phyloP scores from a whole-genome alignment of 2,888 invertebrate genomes.

The Troides aeacus region DNA sequence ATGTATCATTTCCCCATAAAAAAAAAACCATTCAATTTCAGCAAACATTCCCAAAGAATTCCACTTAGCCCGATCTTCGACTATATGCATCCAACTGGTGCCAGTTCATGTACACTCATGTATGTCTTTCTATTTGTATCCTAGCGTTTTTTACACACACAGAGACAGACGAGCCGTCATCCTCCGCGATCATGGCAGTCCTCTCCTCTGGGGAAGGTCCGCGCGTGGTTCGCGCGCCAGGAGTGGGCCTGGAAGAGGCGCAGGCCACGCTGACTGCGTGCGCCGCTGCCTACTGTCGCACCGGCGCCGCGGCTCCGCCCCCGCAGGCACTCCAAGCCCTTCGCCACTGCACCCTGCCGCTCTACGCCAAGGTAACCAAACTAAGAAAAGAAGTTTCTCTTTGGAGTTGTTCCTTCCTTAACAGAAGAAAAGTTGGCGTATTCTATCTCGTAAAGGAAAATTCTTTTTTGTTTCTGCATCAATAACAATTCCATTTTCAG shows the following conservation, averaged over 20 bases:
- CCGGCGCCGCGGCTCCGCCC: constrained; percentile 80
- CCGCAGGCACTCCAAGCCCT: constrained; percentile 81
- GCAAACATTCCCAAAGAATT: too few species aligned
- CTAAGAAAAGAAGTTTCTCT: neutral
- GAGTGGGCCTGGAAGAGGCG: constrained; percentile 68
- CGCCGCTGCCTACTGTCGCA: constrained; percentile 66
- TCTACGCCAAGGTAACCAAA: constrained; percentile 83
- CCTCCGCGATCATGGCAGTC: constrained; percentile 75
- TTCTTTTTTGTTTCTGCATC: too few species aligned
- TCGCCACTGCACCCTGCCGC: constrained; percentile 83
- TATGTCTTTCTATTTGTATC: too few species aligned
- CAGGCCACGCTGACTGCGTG: constrained; percentile 64
- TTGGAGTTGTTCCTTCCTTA: too few species aligned
- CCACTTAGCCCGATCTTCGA: too few species aligned
- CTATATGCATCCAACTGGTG: too few species aligned
- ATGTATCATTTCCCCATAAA: too few species aligned
- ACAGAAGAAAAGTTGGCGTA: too few species aligned
- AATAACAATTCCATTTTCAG: constrained; percentile 43
- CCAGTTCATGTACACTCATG: too few species aligned
- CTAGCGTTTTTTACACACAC: constrained; percentile 10
- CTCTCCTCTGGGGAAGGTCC: constrained; percentile 72
- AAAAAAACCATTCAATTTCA: too few species aligned
- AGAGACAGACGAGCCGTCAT: constrained; percentile 71
- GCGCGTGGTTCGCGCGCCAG: constrained; percentile 64
- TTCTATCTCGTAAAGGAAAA: too few species aligned